phyloP scores from a whole-genome alignment of 2,888 invertebrate species.

The Leistus spinibarbis region DNA sequence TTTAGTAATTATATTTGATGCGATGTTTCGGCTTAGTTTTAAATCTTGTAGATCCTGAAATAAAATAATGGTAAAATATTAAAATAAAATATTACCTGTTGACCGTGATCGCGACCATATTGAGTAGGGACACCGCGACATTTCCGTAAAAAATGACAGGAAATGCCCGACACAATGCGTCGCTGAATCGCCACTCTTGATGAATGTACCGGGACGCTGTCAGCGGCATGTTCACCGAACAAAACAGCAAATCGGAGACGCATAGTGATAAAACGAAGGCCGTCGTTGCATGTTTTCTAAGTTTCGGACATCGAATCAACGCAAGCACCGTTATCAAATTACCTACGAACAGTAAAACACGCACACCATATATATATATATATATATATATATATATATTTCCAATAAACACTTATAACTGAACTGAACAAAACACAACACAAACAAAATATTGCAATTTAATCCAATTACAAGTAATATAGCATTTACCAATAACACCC shows the following conservation, averaged over 20 bases:
- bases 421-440: not conserved
- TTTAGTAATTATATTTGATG: too few species aligned
- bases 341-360: conserved; percentile 61
- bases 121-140: conserved; percentile 83
- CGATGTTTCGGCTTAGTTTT: too few species aligned
- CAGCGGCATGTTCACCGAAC: conserved; percentile 81
- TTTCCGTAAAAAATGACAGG: conserved; percentile 90
- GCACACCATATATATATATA: not conserved
- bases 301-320: conserved; percentile 75
- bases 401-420: conserved; percentile 14
- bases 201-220: conserved; percentile 83
- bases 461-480: not conserved
- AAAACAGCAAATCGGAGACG: conserved; percentile 85
- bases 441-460: too few species aligned
- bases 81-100: conserved; percentile 73
- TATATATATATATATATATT: not conserved
- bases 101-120: conserved; percentile 88
- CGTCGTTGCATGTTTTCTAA: conserved; percentile 83
- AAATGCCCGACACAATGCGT: conserved; percentile 79
- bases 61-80: not conserved
- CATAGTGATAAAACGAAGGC: conserved; percentile 87
- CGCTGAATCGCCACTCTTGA: conserved; percentile 81
- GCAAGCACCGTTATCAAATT: conserved; percentile 84
- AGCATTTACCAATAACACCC: conserved; percentile 75
- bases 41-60: too few species aligned